Base-by-base conservation (phyloP, 2,888 invertebrate genomes). In the Embidobia sp. region DNA sequence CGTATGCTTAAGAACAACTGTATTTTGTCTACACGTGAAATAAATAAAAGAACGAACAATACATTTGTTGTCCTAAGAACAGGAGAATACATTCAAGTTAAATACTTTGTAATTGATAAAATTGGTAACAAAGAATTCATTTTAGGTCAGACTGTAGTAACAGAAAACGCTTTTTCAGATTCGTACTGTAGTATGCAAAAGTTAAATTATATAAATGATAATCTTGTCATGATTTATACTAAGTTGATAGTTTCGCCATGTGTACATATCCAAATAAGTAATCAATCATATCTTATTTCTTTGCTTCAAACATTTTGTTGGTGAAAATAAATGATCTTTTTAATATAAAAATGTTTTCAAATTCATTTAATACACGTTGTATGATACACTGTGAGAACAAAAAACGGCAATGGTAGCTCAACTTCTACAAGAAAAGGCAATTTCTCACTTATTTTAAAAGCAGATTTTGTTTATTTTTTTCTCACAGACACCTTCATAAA, bases 31-130 rank as follows among this genome's bases (percentile, higher is more conserved):
- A 26, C 11, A 2, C 10, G 26, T 6, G 3, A 11, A 10, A 46
- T 7, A 10, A 46, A 46, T 26, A 46, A 26, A 46, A 22, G 8
- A 26, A 26, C 7, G 1, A 46, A 46, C 8, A 46, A 46, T 18
- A 7, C 26, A 5, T 26, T 46, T 26, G 22, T 13, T 26, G 1
- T 46, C 1, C 10, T 46, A 6, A 46, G n/a, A 7, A 46, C 15
- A 3, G 44, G 44, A 26, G 13, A 11, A 11, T 46, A 46, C 15
- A 16, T 46, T 2, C 2, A 26, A 13, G 2, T 46, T 1, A 46
- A 10, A 4, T 2, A 46, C 2, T 11, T 46, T 2, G 13, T 46
- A n/a, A 26, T 46, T 26, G 26, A 46, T 11, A 46, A 46, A 46
- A 2, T n/a, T 15, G 2, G 26, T 46, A 6, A 46, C 3, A 46